Conservation (phyloP, 2,113 vertebrate genomes). For the Scartelaos histophorus region DNA sequence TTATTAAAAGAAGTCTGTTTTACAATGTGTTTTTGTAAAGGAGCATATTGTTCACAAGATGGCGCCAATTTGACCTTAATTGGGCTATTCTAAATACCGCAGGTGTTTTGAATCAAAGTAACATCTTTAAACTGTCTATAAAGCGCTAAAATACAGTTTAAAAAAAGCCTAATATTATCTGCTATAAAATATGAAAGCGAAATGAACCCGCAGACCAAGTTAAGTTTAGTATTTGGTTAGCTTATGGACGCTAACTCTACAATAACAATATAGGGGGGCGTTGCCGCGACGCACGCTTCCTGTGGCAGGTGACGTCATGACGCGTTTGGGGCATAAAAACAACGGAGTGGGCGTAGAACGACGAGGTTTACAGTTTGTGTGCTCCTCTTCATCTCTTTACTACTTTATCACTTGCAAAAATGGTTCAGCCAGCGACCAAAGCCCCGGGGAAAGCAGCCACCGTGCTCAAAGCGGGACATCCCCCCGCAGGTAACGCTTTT, state of each 20-base stretch:
- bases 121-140: background rate
- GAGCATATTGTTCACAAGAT: background rate
- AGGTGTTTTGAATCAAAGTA: background rate
- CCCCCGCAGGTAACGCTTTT: conserved; percentile 73
- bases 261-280: conserved; percentile 23
- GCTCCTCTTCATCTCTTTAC: conserved; percentile 7
- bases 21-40: background rate
- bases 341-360: conserved; percentile 33
- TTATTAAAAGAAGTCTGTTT: too few relatives aligned
- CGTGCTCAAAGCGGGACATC: conserved; percentile 73
- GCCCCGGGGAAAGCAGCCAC: conserved; percentile 39
- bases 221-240: background rate
- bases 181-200: background rate
- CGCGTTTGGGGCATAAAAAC: conserved; percentile 57
- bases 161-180: background rate
- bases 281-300: conserved; percentile 42
- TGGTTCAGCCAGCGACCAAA: conserved; percentile 72
- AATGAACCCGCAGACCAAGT: background rate
- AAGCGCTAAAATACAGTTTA: background rate
- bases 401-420: conserved; percentile 37
- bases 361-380: background rate
- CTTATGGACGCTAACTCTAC: background rate
- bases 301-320: conserved; percentile 46
- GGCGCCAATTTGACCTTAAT: background rate
- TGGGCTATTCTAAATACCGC: background rate